Conservation (phyloP, 2,888 invertebrate species). For the Amphipoea oculea region DNA sequence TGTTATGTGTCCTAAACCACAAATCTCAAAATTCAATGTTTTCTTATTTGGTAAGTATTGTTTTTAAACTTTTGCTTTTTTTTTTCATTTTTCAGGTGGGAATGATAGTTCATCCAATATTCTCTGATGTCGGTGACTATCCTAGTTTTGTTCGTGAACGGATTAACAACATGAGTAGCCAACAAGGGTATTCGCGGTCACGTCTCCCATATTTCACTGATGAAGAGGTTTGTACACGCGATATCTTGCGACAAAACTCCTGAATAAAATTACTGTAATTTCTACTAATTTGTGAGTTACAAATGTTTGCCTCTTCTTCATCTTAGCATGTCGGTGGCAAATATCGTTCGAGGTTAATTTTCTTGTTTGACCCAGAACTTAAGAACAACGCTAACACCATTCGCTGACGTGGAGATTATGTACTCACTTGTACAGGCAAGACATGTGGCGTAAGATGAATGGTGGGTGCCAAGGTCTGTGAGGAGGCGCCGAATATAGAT, state of each 20-base stretch:
- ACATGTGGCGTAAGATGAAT: neutral
- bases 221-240: slow-evolving; percentile 79
- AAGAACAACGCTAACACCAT: neutral
- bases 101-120: slow-evolving; percentile 88
- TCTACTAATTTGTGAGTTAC: neutral
- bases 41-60: too few relatives aligned
- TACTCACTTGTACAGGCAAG: neutral
- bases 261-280: neutral
- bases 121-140: slow-evolving; percentile 86
- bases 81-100: slow-evolving; percentile 76
- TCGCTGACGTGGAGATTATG: neutral
- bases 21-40: too few relatives aligned
- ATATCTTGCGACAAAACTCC: neutral
- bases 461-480: neutral
- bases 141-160: slow-evolving; percentile 84
- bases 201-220: slow-evolving; percentile 86
- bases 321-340: neutral
- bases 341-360: neutral
- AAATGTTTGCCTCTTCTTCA: neutral
- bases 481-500: neutral
- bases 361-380: neutral
- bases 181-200: slow-evolving; percentile 85
- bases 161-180: slow-evolving; percentile 82
- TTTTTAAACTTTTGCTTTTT: too few relatives aligned
- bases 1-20: too few relatives aligned